Evolutionary conservation across 2,113 vertebrate species (phyloP).

Genomic region (Ptilorrhoa leucosticta): DNA sequence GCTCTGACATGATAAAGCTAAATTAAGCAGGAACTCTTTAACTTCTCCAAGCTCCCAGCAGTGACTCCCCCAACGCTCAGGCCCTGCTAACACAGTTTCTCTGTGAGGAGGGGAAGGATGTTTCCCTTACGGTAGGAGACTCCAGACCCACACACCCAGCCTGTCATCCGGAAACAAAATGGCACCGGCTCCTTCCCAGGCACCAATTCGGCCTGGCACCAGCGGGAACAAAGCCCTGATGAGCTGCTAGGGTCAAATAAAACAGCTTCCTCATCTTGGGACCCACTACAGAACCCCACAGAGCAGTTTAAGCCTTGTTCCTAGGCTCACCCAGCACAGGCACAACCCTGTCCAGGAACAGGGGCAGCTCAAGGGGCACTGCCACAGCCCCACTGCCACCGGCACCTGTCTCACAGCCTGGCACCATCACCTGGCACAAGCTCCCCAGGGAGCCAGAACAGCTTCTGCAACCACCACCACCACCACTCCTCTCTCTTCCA

Average conservation of each 20-base stretch:
- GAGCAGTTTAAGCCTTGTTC: neutral
- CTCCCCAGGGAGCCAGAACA: neutral
- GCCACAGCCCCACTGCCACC: neutral
- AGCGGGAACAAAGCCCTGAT: neutral
- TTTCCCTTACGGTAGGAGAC: fast-evolving
- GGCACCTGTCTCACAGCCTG: neutral
- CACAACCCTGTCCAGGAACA: fast-evolving
- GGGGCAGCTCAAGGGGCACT: too few relatives aligned
- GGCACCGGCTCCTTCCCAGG: neutral
- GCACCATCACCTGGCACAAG: too few relatives aligned
- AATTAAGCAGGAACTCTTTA: constrained; percentile 38
- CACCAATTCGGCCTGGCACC: neutral
- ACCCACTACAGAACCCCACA: neutral
- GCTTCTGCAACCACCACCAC: neutral
- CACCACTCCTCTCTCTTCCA: neutral
- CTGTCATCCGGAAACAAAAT: neutral
- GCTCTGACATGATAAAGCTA: constrained; percentile 15
- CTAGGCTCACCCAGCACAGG: neutral
- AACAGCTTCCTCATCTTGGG: neutral
- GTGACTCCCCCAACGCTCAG: neutral
- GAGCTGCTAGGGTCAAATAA: neutral
- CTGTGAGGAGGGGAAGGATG: neutral
- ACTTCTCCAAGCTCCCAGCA: neutral
- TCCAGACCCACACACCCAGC: neutral
- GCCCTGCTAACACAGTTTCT: neutral